Evolutionary conservation across 2,888 invertebrate species (phyloP).

Genomic region (Sycophila texana): DNA sequence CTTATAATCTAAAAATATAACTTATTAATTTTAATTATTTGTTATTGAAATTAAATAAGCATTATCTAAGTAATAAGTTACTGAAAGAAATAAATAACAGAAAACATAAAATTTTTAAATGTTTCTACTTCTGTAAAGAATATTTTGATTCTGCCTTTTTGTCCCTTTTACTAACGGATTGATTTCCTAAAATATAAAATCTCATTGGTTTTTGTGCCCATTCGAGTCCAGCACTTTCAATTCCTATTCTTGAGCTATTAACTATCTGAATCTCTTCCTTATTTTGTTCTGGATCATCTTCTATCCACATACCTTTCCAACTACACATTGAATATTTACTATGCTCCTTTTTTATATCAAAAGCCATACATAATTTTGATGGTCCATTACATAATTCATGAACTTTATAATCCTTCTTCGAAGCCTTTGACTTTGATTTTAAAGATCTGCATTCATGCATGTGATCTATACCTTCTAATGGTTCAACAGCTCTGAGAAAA

Average conservation of each 20-base stretch:
- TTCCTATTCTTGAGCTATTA: constrained; percentile 80
- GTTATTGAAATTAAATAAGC: background rate
- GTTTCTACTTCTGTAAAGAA: background rate
- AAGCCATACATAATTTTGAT: constrained; percentile 83
- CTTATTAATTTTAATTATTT: background rate
- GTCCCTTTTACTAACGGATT: constrained; percentile 79
- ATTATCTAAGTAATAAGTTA: background rate
- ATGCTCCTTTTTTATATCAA: constrained; percentile 78
- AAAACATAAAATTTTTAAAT: background rate
- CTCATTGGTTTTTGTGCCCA: constrained; percentile 81
- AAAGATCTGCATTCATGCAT: constrained; percentile 77
- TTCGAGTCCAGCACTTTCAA: constrained; percentile 79
- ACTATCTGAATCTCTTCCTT: constrained; percentile 73
- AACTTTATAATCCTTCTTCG: constrained; percentile 69
- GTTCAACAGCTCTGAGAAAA: constrained; percentile 81
- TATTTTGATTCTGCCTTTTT: constrained; percentile 68
- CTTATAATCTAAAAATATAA: constrained; percentile 14
- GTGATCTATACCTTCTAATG: constrained; percentile 78
- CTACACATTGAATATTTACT: constrained; percentile 76
- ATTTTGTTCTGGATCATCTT: constrained; percentile 67
- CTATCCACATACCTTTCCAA: constrained; percentile 76
- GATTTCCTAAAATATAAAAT: constrained; percentile 80
- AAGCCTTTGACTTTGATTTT: constrained; percentile 61
- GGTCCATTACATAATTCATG: constrained; percentile 84
- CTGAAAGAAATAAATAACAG: background rate